Evolutionary conservation across 2,113 vertebrate genomes (phyloP).

Genomic region (Numida meleagris): DNA sequence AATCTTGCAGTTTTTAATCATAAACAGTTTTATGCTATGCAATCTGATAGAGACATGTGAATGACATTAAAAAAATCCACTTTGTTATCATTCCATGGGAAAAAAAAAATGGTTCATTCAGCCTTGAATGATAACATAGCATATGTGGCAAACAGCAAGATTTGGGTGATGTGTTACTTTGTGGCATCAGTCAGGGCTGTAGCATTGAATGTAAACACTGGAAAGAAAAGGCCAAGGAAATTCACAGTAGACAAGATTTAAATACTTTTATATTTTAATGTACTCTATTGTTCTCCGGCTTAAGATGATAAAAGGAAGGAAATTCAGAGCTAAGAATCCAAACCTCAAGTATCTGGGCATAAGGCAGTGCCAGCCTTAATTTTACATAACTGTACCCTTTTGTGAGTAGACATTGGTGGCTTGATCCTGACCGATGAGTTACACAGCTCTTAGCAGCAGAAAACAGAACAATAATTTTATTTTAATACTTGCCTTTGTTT

Average conservation of each 20-base stretch:
- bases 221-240: conserved; percentile 51
- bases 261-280: background rate
- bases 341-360: conserved; percentile 65
- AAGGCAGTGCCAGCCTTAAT: conserved; percentile 49
- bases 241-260: conserved; percentile 64
- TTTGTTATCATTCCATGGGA: conserved; percentile 22
- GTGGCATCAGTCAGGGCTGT: conserved; percentile 40
- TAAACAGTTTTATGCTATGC: background rate
- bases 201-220: conserved; percentile 44
- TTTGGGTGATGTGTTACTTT: conserved; percentile 43
- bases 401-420: conserved; percentile 61
- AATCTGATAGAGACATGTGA: conserved; percentile 19
- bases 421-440: conserved; percentile 57
- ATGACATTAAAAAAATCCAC: background rate
- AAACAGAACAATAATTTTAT: conserved; percentile 49
- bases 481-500: conserved; percentile 61
- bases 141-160: conserved; percentile 43
- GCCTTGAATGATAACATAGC: conserved; percentile 53
- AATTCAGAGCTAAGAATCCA: conserved; percentile 64
- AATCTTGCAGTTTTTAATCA: conserved; percentile 45
- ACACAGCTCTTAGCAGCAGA: conserved; percentile 46
- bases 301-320: conserved; percentile 62
- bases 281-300: conserved; percentile 59
- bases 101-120: background rate
- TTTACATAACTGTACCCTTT: conserved; percentile 64